A percentile compares a stretch with the other conserved stretches of the same genome.
Conservation (phyloP, 2,797 vertebrate genomes). For the Momotus momota region DNA sequence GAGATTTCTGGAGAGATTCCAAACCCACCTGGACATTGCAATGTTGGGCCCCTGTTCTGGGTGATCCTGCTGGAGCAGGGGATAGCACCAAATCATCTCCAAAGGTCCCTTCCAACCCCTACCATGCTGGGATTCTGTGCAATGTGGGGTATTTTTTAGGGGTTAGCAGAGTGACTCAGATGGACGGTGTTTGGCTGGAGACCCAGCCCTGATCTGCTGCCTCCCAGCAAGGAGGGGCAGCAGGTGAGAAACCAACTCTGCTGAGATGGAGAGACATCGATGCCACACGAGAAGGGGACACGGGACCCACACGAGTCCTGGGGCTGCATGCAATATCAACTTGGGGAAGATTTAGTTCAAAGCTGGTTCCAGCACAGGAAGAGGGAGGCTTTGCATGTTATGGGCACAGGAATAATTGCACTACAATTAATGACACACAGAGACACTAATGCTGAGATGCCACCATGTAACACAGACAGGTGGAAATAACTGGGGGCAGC, state of each 20-base stretch:
- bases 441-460: not conserved
- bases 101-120: not conserved
- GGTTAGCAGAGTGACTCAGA: accelerated
- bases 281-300: not conserved
- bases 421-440: accelerated
- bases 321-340: accelerated
- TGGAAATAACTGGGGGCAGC: not conserved
- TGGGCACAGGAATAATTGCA: not conserved
- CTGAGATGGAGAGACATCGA: accelerated
- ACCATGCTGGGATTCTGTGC: not conserved
- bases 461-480: accelerated
- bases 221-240: not conserved
- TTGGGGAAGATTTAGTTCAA: not conserved
- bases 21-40: not conserved
- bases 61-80: not conserved
- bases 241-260: not conserved
- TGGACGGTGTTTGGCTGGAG: accelerated
- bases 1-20: not conserved
- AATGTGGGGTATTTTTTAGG: accelerated
- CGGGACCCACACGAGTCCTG: accelerated
- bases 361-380: not conserved
- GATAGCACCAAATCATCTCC: not conserved
- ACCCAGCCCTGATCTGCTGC: not conserved
- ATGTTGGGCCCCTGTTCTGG: not conserved
- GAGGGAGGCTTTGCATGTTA: not conserved